These are phyloP conservation scores for Diorhabda carinulata DNA, from an alignment of 1,140 invertebrate species.

Conservation along the genomic window DNA sequence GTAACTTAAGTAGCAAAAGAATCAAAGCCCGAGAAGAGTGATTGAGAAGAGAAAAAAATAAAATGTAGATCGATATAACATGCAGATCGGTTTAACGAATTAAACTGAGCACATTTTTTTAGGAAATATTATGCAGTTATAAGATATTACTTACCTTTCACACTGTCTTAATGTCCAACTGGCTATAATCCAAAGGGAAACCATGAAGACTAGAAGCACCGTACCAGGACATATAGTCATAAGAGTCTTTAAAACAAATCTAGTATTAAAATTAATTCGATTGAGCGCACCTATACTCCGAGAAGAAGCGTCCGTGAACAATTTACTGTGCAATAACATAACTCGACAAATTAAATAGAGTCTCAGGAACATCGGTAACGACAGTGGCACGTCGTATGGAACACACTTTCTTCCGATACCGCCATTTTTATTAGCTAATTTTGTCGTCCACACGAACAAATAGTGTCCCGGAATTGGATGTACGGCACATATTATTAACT, in stretches of 20 bases:
- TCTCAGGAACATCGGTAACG: conserved; percentile 98
- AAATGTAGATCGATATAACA: no score
- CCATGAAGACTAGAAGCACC: conserved; percentile 96
- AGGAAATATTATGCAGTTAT: no score
- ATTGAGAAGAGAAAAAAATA: no score
- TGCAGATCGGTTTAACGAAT: no score
- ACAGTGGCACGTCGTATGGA: conserved; percentile 92
- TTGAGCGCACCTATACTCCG: conserved; percentile 94
- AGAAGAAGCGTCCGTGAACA: conserved; percentile 97
- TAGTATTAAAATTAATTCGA: conserved; percentile 99
- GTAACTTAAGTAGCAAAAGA: no score
- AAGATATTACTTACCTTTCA: conserved; percentile 79
- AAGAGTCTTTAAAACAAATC: conserved; percentile 97
- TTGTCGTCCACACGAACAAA: conserved; percentile 93
- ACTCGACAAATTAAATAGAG: conserved; percentile 98
- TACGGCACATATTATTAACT: conserved; percentile 92
- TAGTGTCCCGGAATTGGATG: conserved; percentile 97
- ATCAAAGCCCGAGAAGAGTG: no score
- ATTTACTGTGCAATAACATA: conserved; percentile 97
- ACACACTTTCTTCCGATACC: conserved; percentile 79
- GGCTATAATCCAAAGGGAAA: conserved; percentile 98
- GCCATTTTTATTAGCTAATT: conserved; percentile 87
- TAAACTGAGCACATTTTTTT: no score
- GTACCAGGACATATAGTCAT: conserved; percentile 99
- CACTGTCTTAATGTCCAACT: conserved; percentile 98